Evolutionary conservation across 1,140 invertebrate genomes (phyloP), one percentile per base, ranked within the genome.

Genomic region (Venustaconcha ellipsiformis): DNA sequence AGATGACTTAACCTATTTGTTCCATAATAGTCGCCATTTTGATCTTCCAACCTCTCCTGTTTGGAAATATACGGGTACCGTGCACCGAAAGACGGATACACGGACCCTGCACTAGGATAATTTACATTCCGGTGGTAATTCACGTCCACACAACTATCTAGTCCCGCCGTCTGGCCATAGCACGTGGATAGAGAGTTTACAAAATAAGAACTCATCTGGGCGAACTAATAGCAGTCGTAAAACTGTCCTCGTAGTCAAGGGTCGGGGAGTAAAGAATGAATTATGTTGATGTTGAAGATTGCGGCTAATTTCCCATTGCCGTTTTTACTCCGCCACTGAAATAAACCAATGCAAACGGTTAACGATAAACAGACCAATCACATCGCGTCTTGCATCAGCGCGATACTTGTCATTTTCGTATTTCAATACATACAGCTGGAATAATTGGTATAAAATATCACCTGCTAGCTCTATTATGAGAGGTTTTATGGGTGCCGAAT

Each of bases 171-270:
- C 69, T 86, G 84, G 23, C 86, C 86, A 68, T 88, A 88, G 78
- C 87, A 88, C 66, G 87, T 81, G 37, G 87, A 86, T 58, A 88
- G 78, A 58, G 87, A 88, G 80, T 88, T 88, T 56, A 88, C 87
- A 76, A 88, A 88, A 81, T 88, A 88, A 59, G 87, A 88, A 74
- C 87, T 88, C 87, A 88, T 88, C 73, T 80, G 82, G 78, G 66
- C 60, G 70, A 72, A 78, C 63, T 76, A 83, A 83, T 82, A 73
- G 70, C 68, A 78, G 78, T 83, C 84, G 82, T 85, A 84, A 87
- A 84, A 78, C 80, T 87, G 85, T 87, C 85, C 72, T 74, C 37
- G 66, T 62, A 74, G 80, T 80, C 79, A 82, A 73, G 79, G 74
- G 74, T 80, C 70, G 76, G 58, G 78, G 80, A 76, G 74, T 79